Evolutionary conservation across 2,797 vertebrate species (phyloP).

Genomic region (Mycteria americana): DNA sequence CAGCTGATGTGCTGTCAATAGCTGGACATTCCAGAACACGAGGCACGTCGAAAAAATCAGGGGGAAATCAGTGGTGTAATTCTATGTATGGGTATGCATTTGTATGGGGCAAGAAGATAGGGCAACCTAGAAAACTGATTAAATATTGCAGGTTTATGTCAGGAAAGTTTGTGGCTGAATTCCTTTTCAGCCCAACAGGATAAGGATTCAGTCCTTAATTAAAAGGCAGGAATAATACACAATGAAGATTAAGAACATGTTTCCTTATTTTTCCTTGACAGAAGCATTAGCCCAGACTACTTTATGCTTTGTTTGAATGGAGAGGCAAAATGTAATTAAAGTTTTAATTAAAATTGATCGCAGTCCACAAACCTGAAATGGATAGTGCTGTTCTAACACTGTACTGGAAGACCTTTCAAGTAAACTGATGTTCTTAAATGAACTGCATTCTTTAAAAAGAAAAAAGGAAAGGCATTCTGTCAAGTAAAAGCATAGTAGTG

Average conservation of each 20-base stretch:
- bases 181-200: neutral
- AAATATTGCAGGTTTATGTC: neutral
- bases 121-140: neutral
- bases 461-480: neutral
- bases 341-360: conserved; percentile 49
- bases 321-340: conserved; percentile 40
- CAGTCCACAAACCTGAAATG: conserved; percentile 8
- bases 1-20: neutral
- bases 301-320: conserved; percentile 13
- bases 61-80: neutral
- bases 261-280: neutral
- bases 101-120: neutral
- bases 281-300: neutral
- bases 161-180: neutral
- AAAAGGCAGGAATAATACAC: neutral
- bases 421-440: neutral
- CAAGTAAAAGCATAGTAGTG: neutral
- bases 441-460: neutral
- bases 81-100: neutral
- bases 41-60: neutral
- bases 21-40: neutral
- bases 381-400: neutral
- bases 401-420: neutral
- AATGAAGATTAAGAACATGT: neutral
- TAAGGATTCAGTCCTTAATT: neutral